Evolutionary conservation across 2,113 vertebrate species (phyloP).

Genomic region (Oncorhynchus kisutch): DNA sequence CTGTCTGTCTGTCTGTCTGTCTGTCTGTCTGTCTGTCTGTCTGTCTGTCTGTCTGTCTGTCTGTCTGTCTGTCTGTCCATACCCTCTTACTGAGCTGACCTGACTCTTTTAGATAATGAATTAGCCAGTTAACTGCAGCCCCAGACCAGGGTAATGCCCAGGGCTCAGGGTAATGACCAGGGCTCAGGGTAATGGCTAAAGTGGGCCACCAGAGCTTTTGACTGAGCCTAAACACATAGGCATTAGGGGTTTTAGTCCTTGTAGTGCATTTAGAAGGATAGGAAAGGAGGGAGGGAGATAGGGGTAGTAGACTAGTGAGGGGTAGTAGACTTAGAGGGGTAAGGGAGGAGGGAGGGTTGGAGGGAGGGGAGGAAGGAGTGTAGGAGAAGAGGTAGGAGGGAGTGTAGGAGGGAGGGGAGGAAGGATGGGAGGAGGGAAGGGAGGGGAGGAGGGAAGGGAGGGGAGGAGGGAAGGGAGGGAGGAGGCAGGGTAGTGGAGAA

Average conservation of each 20-base stretch:
- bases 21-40: no score
- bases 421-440: no score
- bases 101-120: conserved; percentile 59
- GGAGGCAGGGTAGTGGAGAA: no score
- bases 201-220: conserved; percentile 66
- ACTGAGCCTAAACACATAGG: conserved; percentile 57
- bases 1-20: no score
- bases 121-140: conserved; percentile 67
- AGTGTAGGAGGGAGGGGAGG: no score
- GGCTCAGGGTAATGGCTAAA: conserved; percentile 62
- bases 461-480: no score
- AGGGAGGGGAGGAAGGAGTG: no score
- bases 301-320: background rate
- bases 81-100: conserved; percentile 50
- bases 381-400: no score
- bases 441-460: no score
- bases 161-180: conserved; percentile 25
- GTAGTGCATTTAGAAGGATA: conserved; percentile 18
- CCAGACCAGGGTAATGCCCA: conserved; percentile 5
- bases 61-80: conserved; percentile 3
- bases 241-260: conserved; percentile 50
- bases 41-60: no score
- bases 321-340: no score
- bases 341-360: no score
- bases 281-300: background rate